Evolutionary conservation across 2,797 vertebrate species (phyloP).

Genomic region (Acanthornis magna): DNA sequence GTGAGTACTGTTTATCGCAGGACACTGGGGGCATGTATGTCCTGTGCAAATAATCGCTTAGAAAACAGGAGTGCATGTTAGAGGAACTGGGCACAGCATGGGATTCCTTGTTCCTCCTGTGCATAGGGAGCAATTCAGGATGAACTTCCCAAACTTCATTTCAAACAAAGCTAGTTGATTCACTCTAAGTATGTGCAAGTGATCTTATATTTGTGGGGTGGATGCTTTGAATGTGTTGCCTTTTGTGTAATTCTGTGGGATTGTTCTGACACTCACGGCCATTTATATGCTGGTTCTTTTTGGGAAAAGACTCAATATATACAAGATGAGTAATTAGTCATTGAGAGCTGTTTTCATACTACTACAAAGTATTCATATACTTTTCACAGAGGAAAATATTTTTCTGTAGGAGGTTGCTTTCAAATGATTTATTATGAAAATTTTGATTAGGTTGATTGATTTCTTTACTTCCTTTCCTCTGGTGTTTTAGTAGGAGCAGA

Average conservation of each 20-base stretch:
- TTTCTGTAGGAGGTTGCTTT: neutral
- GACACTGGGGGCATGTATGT: rapidly evolving
- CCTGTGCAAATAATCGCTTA: neutral
- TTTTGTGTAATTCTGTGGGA: neutral
- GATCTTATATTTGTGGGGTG: neutral
- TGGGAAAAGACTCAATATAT: neutral
- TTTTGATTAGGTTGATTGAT: neutral
- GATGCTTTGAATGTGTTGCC: neutral
- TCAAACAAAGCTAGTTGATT: neutral
- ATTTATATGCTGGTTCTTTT: neutral
- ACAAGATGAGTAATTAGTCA: neutral
- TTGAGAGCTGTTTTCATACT: neutral
- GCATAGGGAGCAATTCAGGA: neutral
- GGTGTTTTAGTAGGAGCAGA: neutral
- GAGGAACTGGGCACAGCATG: neutral
- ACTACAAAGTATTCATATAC: neutral
- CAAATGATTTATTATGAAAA: neutral
- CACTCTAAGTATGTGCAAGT: neutral
- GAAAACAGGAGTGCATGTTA: rapidly evolving
- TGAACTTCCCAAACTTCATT: neutral
- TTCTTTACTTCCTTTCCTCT: neutral
- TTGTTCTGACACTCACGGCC: neutral
- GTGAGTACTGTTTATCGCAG: neutral
- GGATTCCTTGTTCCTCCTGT: neutral
- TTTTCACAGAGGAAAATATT: neutral